These are phyloP conservation scores for Percopsis omiscomaycus DNA, from an alignment of 2,797 vertebrate species.

Conservation along the genomic window DNA sequence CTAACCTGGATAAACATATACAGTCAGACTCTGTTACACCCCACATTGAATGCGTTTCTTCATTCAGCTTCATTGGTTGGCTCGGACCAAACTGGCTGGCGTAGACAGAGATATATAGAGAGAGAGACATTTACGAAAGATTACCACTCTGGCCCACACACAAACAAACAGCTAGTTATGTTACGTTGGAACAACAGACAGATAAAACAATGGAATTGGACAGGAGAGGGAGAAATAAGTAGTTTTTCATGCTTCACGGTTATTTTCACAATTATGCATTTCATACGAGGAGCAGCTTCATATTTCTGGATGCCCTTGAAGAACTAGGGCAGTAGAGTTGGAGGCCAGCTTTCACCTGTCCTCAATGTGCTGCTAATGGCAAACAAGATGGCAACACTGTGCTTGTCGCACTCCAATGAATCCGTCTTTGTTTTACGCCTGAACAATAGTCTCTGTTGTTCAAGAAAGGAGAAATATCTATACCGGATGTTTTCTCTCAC, in stretches of 20 bases:
- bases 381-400: constrained; percentile 45
- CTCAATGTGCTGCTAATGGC: constrained; percentile 39
- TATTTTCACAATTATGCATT: constrained; percentile 20
- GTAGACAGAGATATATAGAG: constrained; percentile 25
- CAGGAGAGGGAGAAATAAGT: constrained; percentile 24
- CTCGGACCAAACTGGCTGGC: constrained; percentile 32
- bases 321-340: constrained; percentile 33
- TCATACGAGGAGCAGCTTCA: constrained; percentile 43
- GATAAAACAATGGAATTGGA: constrained; percentile 24
- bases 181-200: constrained; percentile 38
- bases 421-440: constrained; percentile 31
- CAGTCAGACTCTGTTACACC: constrained; percentile 10
- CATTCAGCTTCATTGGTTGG: constrained; percentile 69
- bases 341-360: constrained; percentile 18
- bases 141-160: constrained; percentile 63
- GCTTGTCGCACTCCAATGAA: constrained; percentile 57
- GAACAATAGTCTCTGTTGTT: constrained; percentile 36
- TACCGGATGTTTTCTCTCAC: constrained; percentile 33
- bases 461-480: constrained; percentile 27
- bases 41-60: constrained; percentile 55
- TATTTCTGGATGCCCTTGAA: constrained; percentile 32
- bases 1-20: constrained; percentile 17
- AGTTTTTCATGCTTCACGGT: constrained; percentile 37
- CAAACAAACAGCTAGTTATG: constrained; percentile 30
- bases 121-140: constrained; percentile 13